These are phyloP conservation scores for Spodoptera exigua DNA, from an alignment of 2,888 invertebrate genomes.

Conservation along the genomic window DNA sequence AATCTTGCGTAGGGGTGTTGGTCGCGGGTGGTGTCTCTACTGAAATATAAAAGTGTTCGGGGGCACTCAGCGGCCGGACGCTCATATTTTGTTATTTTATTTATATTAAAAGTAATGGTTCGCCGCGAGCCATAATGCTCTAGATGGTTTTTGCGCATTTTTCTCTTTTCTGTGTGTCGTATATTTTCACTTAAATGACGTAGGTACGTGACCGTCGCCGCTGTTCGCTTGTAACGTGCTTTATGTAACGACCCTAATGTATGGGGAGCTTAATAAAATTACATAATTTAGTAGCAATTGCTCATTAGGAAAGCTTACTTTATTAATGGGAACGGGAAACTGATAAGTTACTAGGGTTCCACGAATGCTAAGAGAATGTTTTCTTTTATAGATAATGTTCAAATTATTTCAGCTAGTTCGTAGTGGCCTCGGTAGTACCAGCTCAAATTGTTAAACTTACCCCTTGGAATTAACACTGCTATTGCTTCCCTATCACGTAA, in stretches of 20 bases:
- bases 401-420: no score
- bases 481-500: conserved; percentile 45
- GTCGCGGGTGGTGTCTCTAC: conserved; percentile 67
- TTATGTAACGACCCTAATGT: conserved; percentile 61
- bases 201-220: conserved; percentile 83
- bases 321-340: conserved; percentile 34
- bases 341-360: conserved; percentile 33
- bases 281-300: conserved; percentile 44
- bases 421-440: conserved; percentile 22
- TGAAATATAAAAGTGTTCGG: conserved; percentile 88
- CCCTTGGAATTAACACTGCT: conserved; percentile 47
- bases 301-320: conserved; percentile 37
- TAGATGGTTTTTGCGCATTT: conserved; percentile 86
- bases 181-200: conserved; percentile 89
- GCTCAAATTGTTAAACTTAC: conserved; percentile 42
- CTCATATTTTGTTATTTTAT: conserved; percentile 90
- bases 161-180: conserved; percentile 85
- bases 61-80: conserved; percentile 88
- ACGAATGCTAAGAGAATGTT: conserved; percentile 4
- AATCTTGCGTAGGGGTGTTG: conserved; percentile 63
- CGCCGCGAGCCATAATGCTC: conserved; percentile 84
- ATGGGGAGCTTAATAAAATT: conserved; percentile 48
- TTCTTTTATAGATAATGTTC: background rate
- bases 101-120: conserved; percentile 89
- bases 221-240: conserved; percentile 75